Evolutionary conservation across 2,113 vertebrate species (phyloP).

Genomic region (Ptilonorhynchus violaceus): DNA sequence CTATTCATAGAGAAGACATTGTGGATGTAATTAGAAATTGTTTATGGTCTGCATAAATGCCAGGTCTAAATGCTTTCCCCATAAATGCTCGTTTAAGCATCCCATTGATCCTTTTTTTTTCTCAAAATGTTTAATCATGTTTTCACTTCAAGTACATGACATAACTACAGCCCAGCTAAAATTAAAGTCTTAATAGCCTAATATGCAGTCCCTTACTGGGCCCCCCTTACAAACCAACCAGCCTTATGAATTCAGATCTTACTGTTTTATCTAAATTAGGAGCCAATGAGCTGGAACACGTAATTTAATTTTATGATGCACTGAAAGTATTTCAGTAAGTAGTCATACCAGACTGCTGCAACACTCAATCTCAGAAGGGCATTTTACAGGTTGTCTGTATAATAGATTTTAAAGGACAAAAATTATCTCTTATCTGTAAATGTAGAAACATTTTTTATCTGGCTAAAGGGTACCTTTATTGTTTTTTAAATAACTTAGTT

Average conservation of each 20-base stretch:
- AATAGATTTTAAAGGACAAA: not conserved
- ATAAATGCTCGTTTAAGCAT: not conserved
- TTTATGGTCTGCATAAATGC: not conserved
- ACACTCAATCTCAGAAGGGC: not conserved
- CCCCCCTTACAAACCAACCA: not conserved
- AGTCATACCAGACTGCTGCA: not conserved
- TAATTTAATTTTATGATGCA: conserved; percentile 59
- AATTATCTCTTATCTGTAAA: not conserved
- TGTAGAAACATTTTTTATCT: not conserved
- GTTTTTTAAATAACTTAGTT: not conserved
- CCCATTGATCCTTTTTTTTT: not conserved
- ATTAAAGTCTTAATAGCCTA: conserved; percentile 29
- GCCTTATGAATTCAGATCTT: conserved; percentile 30
- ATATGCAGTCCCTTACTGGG: not conserved
- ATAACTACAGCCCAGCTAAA: not conserved
- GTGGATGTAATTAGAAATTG: conserved; percentile 15
- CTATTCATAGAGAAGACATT: conserved; percentile 18
- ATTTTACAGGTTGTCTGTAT: not conserved
- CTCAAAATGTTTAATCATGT: not conserved
- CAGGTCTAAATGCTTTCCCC: conserved; percentile 1
- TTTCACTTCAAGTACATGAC: conserved; percentile 21
- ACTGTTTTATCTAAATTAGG: conserved; percentile 50
- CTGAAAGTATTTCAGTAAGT: conserved; percentile 28
- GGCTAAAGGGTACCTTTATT: not conserved
- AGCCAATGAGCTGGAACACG: conserved; percentile 39